Base-by-base conservation (phyloP, 2,797 vertebrate species). In the Anguilla marmorata region DNA sequence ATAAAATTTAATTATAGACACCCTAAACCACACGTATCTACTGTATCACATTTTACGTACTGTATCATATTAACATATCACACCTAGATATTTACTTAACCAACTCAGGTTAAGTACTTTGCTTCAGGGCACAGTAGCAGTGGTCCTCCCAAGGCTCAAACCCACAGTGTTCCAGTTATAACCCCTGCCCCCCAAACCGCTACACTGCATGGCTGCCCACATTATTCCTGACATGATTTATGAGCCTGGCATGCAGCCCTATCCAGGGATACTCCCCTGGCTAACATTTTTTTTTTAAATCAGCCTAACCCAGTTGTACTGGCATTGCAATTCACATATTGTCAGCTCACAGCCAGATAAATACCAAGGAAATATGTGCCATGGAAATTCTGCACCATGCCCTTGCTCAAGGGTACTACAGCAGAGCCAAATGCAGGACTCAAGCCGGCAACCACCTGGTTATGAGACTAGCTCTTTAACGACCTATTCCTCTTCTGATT, bases 31-130 rank as follows among this genome's bases (percentile, higher is more conserved):
- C 27, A 8, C 11, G 21, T 7, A 72, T 9, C 50, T 52, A 52
- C 50, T 52, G 8, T 72, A 33, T 72, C 6, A 30, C 69, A 33
- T 72, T 72, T 30, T 27, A n/a, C 8, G 8, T 60, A 63, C 19
- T 3, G 24, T 63, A n/a, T 63, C 54, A 16, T 66, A 66, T 33
- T 37, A 30, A 33, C 72, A 76, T 14, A 76, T 76, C 33, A 37
- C 72, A 76, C 9, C 33, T 76, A 11, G 33, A 76, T 69, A 69
- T 69, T 69, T 76, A 76, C 33, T 76, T 11, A 76, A 76, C 27
- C 63, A 69, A 24, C n/a, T 69, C n/a, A 69, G 63, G n/a, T 76
- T 37, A 76, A 76, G 72, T 76, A 76, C 12, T 37, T 33, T 69
- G 4, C n/a, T 69, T 69, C 24, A 69, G 63, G 63, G n/a, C 24